These are phyloP conservation scores for Saguinus imperator DNA, from an alignment of 2,113 vertebrate genomes.

Conservation along the genomic window DNA sequence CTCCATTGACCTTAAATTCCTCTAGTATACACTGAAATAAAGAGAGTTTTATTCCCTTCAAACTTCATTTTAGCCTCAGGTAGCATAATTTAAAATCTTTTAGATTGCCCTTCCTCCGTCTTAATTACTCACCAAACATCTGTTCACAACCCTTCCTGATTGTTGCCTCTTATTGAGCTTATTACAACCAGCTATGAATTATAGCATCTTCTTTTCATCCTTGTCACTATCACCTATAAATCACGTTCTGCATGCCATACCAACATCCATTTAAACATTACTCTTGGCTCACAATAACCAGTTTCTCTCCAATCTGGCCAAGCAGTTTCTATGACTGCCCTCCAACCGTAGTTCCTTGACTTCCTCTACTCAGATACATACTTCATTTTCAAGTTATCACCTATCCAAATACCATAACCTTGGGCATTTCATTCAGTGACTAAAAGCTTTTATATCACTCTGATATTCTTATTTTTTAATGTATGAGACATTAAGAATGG, in stretches of 20 bases:
- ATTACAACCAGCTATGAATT: background rate
- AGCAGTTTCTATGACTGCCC: background rate
- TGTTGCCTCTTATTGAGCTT: background rate
- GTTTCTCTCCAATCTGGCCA: background rate
- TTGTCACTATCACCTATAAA: background rate
- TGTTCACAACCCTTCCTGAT: background rate
- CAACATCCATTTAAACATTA: background rate
- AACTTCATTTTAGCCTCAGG: background rate
- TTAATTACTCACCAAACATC: background rate
- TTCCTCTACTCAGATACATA: background rate
- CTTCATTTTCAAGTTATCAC: background rate
- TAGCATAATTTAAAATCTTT: background rate
- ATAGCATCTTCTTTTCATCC: background rate
- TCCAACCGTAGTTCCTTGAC: background rate
- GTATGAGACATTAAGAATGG: background rate
- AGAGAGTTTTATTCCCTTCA: background rate
- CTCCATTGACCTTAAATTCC: background rate
- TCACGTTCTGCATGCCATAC: background rate
- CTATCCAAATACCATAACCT: background rate
- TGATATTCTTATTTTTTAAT: background rate
- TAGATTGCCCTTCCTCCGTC: background rate
- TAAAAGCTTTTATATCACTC: background rate
- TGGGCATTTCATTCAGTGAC: background rate
- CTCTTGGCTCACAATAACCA: background rate
- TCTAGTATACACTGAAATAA: background rate